Evolutionary conservation across 2,888 invertebrate genomes (phyloP).

Genomic region (Lithodes maja): DNA sequence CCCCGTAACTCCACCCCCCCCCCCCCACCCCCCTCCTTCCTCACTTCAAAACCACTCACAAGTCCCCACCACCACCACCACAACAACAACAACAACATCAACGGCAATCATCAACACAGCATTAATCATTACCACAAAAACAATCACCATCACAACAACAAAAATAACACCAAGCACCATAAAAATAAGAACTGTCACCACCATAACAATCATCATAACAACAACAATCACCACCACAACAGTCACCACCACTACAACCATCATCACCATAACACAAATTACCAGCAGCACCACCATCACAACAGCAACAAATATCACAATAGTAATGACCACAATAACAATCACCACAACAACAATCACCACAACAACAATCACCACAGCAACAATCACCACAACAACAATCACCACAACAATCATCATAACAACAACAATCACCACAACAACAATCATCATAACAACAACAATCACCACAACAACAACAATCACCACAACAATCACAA

Average conservation of each 20-base stretch:
- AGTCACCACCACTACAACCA: background rate
- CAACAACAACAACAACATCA: background rate
- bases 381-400: background rate
- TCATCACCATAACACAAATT: background rate
- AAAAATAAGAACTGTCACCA: background rate
- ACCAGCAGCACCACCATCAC: background rate
- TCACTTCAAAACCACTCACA: background rate
- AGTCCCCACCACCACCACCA: background rate
- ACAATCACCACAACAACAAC: background rate
- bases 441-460: background rate
- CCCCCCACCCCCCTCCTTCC: background rate
- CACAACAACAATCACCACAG: background rate
- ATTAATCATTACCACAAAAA: background rate
- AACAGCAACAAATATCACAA: background rate
- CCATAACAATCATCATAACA: background rate
- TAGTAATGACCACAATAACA: background rate
- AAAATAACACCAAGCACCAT: too few species aligned
- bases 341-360: background rate
- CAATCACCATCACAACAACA: background rate
- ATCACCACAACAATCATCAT: background rate
- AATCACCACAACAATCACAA: background rate
- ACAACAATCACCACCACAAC: background rate
- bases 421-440: background rate
- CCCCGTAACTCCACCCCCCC: background rate
- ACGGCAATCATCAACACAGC: background rate